phyloP scores from a whole-genome alignment of 1,140 invertebrate genomes.

The Andrena cerasifolii region DNA sequence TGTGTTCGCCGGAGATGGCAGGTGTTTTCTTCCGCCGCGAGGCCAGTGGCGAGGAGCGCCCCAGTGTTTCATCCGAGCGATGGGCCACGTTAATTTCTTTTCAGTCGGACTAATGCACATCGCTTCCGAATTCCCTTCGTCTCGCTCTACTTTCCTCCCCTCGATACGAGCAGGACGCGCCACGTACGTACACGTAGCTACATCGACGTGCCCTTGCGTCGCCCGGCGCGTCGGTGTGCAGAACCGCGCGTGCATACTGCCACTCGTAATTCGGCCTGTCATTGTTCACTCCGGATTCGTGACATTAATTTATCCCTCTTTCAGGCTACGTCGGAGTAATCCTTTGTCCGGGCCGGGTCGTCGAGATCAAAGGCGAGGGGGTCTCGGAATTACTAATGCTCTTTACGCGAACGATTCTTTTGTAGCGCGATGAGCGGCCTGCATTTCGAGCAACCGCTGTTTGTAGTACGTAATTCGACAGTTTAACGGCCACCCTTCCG shows the following conservation, averaged over 20 bases:
- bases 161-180: not conserved
- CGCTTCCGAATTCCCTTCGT: conserved; percentile 24
- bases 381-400: conserved; percentile 42
- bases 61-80: conserved; percentile 19
- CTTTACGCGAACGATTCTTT: conserved; percentile 36
- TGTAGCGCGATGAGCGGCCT: not conserved
- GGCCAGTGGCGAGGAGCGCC: not conserved
- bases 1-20: not conserved
- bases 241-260: no score
- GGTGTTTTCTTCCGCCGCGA: no score
- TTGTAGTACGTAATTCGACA: not conserved
- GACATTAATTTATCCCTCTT: conserved; percentile 49
- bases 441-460: not conserved
- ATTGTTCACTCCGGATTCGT: conserved; percentile 46
- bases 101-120: conserved; percentile 36
- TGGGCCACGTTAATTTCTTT: conserved; percentile 40
- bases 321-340: conserved; percentile 16
- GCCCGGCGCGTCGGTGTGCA: not conserved
- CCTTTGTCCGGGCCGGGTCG: conserved; percentile 42
- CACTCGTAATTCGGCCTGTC: conserved; percentile 43
- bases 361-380: conserved; percentile 40
- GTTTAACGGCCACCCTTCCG: not conserved
- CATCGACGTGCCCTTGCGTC: not conserved
- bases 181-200: not conserved
- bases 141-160: conserved; percentile 23